These are phyloP conservation scores for Plectropomus leopardus DNA, from an alignment of 2,113 vertebrate genomes.

Conservation along the genomic window DNA sequence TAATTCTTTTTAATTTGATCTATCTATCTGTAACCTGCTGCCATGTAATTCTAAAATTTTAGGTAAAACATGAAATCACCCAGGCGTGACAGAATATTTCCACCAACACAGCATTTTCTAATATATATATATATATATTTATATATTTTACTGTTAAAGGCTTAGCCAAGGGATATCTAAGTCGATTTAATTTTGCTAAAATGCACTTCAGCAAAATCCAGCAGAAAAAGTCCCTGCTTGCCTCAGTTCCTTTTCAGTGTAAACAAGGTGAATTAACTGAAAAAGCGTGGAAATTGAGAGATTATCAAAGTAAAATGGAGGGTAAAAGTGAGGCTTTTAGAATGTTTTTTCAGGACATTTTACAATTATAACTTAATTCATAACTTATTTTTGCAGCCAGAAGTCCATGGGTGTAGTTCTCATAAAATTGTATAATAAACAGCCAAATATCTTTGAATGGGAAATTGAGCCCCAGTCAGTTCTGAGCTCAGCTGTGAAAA, in stretches of 20 bases:
- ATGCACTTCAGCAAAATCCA: neutral
- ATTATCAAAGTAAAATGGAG: neutral
- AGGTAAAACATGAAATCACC: neutral
- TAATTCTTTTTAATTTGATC: too few species aligned
- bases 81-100: neutral
- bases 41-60: neutral
- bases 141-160: neutral
- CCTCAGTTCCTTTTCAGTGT: neutral
- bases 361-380: neutral
- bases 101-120: neutral
- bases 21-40: too few species aligned
- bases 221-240: neutral
- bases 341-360: neutral
- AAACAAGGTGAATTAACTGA: neutral
- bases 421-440: neutral
- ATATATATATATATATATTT: neutral
- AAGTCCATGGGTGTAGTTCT: neutral
- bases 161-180: neutral
- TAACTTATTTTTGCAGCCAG: neutral
- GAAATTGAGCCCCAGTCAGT: conserved; percentile 12
- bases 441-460: neutral
- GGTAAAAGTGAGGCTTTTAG: neutral
- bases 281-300: neutral
- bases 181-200: neutral
- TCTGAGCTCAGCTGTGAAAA: conserved; percentile 29